Evolutionary conservation across 2,113 vertebrate species (phyloP), one percentile per base, ranked within the genome.

Genomic region (Hoplias malabaricus): DNA sequence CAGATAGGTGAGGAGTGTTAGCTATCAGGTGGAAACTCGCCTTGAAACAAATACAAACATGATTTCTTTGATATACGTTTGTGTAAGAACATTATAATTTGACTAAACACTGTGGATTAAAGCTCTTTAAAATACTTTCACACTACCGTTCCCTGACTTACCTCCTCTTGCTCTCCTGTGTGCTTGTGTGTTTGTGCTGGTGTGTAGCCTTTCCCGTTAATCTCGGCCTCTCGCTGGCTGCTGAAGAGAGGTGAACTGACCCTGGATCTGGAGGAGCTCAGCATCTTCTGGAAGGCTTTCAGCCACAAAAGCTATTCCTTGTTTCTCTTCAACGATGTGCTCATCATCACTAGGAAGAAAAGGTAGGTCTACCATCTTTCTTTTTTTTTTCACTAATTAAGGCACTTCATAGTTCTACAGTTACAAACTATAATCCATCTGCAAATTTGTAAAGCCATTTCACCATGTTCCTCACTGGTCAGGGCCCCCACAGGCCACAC

Each of bases 321-420:
- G 61, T 98, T 99, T 80, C 86, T 96, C 3, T 99, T 99, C 90
- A 98, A 93, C 0, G 98, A 99, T 0, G 94, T 98, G 23, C 91
- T 99, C 16, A 95, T 99, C 59, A 74, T 99, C 79, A 99, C 97
- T 82, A 96, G 90, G 90, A 99, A 94, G 88, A 98, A 95, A 87
- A 97, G 95, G 98, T 97, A 50, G 2, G 42, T 46, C n/a, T 5
- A 11, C 14, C 13, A 11, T 12, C 5, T 19, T 23, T 33, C 27
- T 23, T 1, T 13, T 9, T 5, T 9, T 2, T 5, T 33, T 29
- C 13, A 2, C 13, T 21, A 16, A 4, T 53, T 53, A 53, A 16
- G 16, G n/a, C n/a, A n/a, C n/a, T n/a, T n/a, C n/a, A n/a, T n/a
- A n/a, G n/a, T n/a, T n/a, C n/a, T n/a, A n/a, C n/a, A n/a, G n/a